Conservation (phyloP, 2,888 invertebrate genomes). For the Lasioglossum pauxillum region DNA sequence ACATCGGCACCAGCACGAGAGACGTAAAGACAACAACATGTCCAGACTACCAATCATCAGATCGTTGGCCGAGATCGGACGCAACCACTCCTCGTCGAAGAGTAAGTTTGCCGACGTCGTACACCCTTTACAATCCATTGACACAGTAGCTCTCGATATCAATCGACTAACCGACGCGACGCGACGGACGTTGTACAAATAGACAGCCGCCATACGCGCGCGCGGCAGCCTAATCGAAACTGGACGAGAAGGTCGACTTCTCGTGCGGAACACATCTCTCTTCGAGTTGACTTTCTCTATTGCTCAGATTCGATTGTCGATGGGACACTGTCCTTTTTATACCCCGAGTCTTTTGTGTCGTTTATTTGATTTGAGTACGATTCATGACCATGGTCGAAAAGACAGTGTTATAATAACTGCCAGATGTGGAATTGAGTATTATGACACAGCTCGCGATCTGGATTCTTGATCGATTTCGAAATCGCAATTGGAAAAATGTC, state of each 20-base stretch:
- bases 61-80: constrained; percentile 97
- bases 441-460: background rate
- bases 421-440: background rate
- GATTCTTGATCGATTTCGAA: background rate
- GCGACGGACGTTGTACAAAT: background rate
- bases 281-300: background rate
- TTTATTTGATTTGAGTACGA: background rate
- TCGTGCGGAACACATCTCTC: background rate
- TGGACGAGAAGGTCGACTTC: background rate
- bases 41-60: constrained; percentile 94
- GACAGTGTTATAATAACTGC: background rate
- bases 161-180: background rate
- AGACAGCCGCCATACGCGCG: background rate
- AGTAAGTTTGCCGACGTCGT: constrained; percentile 88
- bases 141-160: background rate
- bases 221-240: background rate
- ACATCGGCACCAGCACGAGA: constrained; percentile 97
- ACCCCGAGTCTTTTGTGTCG: background rate
- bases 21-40: constrained; percentile 90
- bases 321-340: background rate
- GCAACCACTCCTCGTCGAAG: constrained; percentile 97
- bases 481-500: background rate
- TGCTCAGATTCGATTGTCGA: background rate
- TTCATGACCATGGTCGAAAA: background rate
- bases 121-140: background rate